Conservation (phyloP, 2,888 invertebrate species). For the Lissocephala sabroskyi region DNA sequence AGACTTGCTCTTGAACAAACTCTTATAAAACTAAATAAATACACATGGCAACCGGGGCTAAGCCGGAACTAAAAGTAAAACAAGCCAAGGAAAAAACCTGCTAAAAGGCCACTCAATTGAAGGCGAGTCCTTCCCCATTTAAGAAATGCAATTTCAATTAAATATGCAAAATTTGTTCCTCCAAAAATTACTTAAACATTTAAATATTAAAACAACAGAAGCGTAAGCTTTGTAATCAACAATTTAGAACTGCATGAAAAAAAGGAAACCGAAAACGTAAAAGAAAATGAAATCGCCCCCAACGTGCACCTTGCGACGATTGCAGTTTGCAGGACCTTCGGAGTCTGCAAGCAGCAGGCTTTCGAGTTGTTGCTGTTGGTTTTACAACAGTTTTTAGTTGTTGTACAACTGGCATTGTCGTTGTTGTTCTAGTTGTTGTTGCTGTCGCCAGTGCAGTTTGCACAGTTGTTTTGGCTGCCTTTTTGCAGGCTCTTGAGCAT, state of each 20-base stretch:
- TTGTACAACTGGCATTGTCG: neutral
- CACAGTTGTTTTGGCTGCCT: constrained; percentile 29
- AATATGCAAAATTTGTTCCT: constrained; percentile 47
- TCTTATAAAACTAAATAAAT: constrained; percentile 58
- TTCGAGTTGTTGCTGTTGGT: constrained; percentile 1
- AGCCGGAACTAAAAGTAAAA: no score
- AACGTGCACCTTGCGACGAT: constrained; percentile 48
- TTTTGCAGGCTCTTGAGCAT: constrained; percentile 51
- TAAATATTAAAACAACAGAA: constrained; percentile 53
- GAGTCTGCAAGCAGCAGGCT: neutral
- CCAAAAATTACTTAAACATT: constrained; percentile 43
- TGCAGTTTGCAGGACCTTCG: constrained; percentile 17
- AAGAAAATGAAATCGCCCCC: neutral
- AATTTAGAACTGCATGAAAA: constrained; percentile 44
- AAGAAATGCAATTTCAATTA: constrained; percentile 62
- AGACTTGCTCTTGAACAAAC: constrained; percentile 59
- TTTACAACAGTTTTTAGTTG: no score
- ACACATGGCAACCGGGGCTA: constrained; percentile 12
- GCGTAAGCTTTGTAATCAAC: constrained; percentile 59
- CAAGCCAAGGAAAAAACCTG: no score
- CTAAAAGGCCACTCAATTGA: constrained; percentile 55
- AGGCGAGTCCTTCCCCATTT: no score
- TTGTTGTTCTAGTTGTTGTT: constrained; percentile 14
- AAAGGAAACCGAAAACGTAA: neutral
- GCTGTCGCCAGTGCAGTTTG: constrained; percentile 15